Percentiles rank a stretch among this genome's conserved stretches.
These are phyloP conservation scores for Drosophila nr. perissopoda DNA, from an alignment of 2,888 invertebrate genomes.

Conservation along the genomic window DNA sequence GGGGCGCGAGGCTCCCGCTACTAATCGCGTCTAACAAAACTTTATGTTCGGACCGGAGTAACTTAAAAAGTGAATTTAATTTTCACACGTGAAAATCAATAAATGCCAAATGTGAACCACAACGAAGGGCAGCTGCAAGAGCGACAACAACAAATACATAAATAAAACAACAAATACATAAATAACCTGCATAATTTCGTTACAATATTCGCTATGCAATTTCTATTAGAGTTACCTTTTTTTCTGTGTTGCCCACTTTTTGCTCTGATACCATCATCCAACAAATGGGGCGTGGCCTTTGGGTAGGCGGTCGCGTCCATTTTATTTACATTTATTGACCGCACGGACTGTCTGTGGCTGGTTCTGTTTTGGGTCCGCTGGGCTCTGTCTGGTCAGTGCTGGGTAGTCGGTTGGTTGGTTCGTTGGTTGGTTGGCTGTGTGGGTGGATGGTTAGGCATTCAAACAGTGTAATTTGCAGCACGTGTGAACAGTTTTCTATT, in stretches of 20 bases:
- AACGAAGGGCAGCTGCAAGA: slow-evolving; percentile 3
- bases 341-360: slow-evolving; percentile 38
- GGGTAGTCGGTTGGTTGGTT: slow-evolving; percentile 12
- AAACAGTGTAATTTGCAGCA: slow-evolving; percentile 65
- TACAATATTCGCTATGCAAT: slow-evolving; percentile 51
- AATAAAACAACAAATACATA: slow-evolving; percentile 61
- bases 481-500: slow-evolving; percentile 73
- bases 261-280: slow-evolving; percentile 21
- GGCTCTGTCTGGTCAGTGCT: slow-evolving; percentile 8
- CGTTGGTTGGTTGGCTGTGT: slow-evolving; percentile 10
- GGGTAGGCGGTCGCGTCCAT: slow-evolving; percentile 38
- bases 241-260: slow-evolving; percentile 8
- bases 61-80: slow-evolving; percentile 71
- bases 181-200: slow-evolving; percentile 73
- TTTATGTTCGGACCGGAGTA: slow-evolving; percentile 45
- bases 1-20: slow-evolving; percentile 2
- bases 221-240: slow-evolving; percentile 45
- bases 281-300: slow-evolving; percentile 51
- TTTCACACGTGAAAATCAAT: slow-evolving; percentile 75
- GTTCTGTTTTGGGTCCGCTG: slow-evolving; percentile 12
- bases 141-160: slow-evolving; percentile 50
- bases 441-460: slow-evolving; percentile 21
- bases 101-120: slow-evolving; percentile 30
- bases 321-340: slow-evolving; percentile 76
- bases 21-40: slow-evolving; percentile 55